phyloP scores from a whole-genome alignment of 2,888 invertebrate genomes.

The Vesta saturnalis region DNA sequence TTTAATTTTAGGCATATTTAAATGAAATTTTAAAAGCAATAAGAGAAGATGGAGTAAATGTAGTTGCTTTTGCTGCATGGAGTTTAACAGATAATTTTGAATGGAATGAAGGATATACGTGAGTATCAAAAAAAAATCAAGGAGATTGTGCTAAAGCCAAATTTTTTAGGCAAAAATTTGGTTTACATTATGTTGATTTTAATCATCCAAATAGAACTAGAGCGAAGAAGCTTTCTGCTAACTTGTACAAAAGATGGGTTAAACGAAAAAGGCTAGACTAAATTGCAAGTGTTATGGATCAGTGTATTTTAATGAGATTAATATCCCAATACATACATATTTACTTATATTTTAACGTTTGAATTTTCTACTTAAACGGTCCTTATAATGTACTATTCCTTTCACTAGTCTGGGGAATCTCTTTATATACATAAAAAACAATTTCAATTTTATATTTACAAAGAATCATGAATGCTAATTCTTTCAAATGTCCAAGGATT shows the following conservation, averaged over 20 bases:
- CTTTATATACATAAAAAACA: too few species aligned
- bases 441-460: too few species aligned
- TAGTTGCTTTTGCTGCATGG: conserved; percentile 52
- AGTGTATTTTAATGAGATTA: background rate
- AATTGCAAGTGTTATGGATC: too few species aligned
- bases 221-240: conserved; percentile 70
- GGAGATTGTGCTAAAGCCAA: background rate
- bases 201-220: conserved; percentile 66
- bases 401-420: too few species aligned
- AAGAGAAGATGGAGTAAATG: conserved; percentile 46
- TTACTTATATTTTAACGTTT: background rate
- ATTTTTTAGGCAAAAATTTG: conserved; percentile 72
- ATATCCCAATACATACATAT: background rate
- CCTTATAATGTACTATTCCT: too few species aligned
- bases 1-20: conserved; percentile 45
- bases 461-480: too few species aligned
- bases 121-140: background rate
- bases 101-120: conserved; percentile 18
- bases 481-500: too few species aligned
- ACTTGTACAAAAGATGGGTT: conserved; percentile 64
- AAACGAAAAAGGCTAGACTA: too few species aligned
- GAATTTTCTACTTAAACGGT: too few species aligned
- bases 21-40: conserved; percentile 47
- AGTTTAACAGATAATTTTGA: conserved; percentile 46
- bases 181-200: conserved; percentile 74